These are phyloP conservation scores for Drosophila setifemur DNA, from an alignment of 1,140 invertebrate species.

Conservation along the genomic window DNA sequence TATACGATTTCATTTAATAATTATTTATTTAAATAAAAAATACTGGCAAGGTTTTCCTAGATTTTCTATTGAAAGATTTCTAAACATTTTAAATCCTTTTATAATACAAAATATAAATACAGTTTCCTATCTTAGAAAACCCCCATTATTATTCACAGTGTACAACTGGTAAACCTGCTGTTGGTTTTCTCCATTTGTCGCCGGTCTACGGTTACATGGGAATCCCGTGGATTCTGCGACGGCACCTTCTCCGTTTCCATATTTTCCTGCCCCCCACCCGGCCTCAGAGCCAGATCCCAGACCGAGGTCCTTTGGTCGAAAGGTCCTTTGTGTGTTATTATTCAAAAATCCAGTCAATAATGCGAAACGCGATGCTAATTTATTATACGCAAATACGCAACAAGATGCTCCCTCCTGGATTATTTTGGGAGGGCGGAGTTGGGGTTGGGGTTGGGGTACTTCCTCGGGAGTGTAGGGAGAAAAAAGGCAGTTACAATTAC, in stretches of 20 bases:
- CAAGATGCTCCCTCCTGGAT: slow-evolving; percentile 37
- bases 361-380: slow-evolving; percentile 76
- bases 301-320: not conserved
- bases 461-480: not conserved
- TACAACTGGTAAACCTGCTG: not conserved
- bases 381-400: slow-evolving; percentile 61
- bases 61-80: not conserved
- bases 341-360: slow-evolving; percentile 81
- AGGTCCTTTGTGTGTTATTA: slow-evolving; percentile 79
- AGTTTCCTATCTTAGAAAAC: no score
- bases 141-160: no score
- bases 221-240: not conserved
- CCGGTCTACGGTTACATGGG: slow-evolving; percentile 37
- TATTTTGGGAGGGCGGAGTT: no score
- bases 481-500: slow-evolving; percentile 65
- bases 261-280: not conserved
- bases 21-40: not conserved
- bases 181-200: slow-evolving; percentile 46
- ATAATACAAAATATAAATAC: not conserved
- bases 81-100: not conserved
- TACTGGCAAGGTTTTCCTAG: no score
- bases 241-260: slow-evolving; percentile 15
- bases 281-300: no score
- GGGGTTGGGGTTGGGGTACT: not conserved
- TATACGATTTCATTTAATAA: no score